These are phyloP conservation scores for Scaptodrosophila lebanonensis DNA, from an alignment of 1,140 invertebrate species.

Conservation along the genomic window DNA sequence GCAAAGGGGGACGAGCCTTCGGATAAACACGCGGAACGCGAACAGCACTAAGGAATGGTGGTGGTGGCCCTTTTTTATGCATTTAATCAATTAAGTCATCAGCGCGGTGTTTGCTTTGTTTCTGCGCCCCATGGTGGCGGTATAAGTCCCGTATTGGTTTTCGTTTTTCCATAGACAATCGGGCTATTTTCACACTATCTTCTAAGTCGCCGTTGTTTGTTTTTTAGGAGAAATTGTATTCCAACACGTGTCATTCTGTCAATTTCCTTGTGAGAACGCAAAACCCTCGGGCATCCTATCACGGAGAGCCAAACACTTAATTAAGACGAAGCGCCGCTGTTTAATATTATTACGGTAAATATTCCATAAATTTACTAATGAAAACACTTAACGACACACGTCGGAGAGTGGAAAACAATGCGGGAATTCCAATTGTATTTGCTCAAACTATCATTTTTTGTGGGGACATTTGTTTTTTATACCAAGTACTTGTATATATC, in stretches of 20 bases:
- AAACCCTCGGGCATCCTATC: background rate
- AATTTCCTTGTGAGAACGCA: background rate
- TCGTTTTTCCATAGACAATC: conserved; percentile 32
- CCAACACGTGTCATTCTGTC: conserved; percentile 33
- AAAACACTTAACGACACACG: conserved; percentile 59
- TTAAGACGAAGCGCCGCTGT: conserved; percentile 52
- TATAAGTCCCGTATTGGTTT: conserved; percentile 8
- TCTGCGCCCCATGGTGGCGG: conserved; percentile 26
- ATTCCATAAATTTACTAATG: conserved; percentile 50
- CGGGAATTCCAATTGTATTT: conserved; percentile 51
- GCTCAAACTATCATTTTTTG: conserved; percentile 8
- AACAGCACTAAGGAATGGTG: too few species aligned
- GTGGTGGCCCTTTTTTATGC: conserved; percentile 39
- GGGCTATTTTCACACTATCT: conserved; percentile 36
- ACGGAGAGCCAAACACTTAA: conserved; percentile 35
- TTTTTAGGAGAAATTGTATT: conserved; percentile 13
- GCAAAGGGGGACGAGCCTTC: too few species aligned
- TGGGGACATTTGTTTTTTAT: conserved; percentile 21
- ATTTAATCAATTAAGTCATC: conserved; percentile 49
- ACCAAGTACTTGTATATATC: too few species aligned
- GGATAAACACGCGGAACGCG: conserved; percentile 13
- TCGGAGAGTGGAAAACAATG: conserved; percentile 63
- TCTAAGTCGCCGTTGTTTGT: conserved; percentile 18
- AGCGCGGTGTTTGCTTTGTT: conserved; percentile 30
- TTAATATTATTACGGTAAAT: conserved; percentile 51